These are phyloP conservation scores for Phrynocephalus forsythii DNA, from an alignment of 2,797 vertebrate genomes.

Conservation along the genomic window DNA sequence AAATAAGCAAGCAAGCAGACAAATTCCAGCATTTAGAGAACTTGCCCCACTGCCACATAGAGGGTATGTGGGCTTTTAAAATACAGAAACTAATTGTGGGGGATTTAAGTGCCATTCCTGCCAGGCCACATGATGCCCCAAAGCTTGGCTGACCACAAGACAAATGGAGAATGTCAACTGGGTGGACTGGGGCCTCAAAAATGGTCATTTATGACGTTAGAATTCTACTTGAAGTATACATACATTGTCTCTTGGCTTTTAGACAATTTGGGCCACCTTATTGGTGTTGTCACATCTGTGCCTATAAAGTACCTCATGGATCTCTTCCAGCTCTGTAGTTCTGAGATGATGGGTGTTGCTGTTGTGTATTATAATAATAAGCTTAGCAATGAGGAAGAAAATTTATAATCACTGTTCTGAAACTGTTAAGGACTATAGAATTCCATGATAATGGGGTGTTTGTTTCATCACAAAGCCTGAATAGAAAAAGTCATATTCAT, in stretches of 20 bases:
- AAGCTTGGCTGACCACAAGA: neutral
- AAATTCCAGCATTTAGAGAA: no score
- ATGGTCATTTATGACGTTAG: neutral
- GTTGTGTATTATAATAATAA: neutral
- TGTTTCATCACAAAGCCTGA: neutral
- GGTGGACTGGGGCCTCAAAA: neutral
- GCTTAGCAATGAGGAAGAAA: neutral
- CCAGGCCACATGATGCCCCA: no score
- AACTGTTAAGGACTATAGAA: neutral
- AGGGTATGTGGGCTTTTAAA: no score
- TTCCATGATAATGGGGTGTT: neutral
- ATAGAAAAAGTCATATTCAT: neutral
- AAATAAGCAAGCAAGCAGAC: no score
- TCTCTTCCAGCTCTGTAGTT: no score
- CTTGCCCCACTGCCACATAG: no score
- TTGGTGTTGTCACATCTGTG: neutral
- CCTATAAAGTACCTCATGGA: neutral
- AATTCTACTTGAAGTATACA: conserved; percentile 22
- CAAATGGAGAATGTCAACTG: neutral
- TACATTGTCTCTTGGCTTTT: neutral
- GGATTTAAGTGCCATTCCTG: no score
- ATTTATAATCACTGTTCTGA: neutral
- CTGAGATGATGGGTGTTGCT: no score
- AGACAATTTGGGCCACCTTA: conserved; percentile 1
- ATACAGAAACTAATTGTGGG: no score